Conservation (phyloP, 2,113 vertebrate species). For the Pterophyllum scalare region DNA sequence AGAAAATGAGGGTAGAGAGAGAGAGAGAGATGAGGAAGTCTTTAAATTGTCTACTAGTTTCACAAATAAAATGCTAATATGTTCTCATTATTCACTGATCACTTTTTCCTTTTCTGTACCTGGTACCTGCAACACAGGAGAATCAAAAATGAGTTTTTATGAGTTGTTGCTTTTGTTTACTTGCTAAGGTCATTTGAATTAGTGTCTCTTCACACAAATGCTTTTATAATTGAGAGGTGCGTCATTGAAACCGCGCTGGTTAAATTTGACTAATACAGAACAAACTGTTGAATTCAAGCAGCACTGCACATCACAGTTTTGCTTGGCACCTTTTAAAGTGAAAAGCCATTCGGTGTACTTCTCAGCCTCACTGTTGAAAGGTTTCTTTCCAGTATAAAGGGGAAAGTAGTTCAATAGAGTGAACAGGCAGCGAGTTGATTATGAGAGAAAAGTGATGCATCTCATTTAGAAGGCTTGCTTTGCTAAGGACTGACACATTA, state of each 20-base stretch:
- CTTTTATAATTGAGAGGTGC: conserved; percentile 35
- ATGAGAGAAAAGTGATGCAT: conserved; percentile 34
- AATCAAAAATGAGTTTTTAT: not conserved
- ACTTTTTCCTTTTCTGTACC: not conserved
- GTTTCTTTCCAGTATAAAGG: conserved; percentile 14
- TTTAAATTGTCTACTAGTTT: not conserved
- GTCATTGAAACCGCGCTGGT: not conserved
- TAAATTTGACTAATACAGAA: conserved; percentile 7
- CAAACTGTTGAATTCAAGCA: conserved; percentile 46
- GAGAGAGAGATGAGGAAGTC: not conserved
- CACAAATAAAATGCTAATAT: not conserved
- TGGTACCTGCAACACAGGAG: not conserved
- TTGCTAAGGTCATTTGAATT: conserved; percentile 8
- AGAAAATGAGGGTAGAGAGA: not conserved
- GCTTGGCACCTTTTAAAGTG: conserved; percentile 20
- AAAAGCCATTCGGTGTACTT: conserved; percentile 10
- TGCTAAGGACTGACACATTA: conserved; percentile 26
- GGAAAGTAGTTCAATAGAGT: conserved; percentile 36
- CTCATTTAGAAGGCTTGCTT: conserved; percentile 41
- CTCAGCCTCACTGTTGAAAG: not conserved
- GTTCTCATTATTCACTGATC: not conserved
- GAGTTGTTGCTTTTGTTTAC: conserved; percentile 19
- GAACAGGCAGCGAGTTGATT: conserved; percentile 25
- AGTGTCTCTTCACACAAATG: conserved; percentile 36
- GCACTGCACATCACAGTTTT: not conserved